phyloP scores from a whole-genome alignment of 2,888 invertebrate genomes.

The Urechis unicinctus region DNA sequence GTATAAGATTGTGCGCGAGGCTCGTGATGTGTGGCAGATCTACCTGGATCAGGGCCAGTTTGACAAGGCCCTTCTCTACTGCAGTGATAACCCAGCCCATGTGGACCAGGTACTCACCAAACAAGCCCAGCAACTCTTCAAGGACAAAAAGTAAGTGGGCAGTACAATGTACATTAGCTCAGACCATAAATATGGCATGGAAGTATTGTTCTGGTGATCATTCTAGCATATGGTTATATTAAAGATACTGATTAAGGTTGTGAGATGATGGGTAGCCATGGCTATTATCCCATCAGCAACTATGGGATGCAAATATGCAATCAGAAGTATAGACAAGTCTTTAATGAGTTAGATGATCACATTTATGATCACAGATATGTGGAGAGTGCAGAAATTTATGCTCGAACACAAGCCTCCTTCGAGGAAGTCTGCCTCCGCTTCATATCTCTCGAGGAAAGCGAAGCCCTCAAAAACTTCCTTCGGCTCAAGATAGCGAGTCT shows the following conservation, averaged over 20 bases:
- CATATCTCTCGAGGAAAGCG: slow-evolving; percentile 70
- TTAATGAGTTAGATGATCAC: too few species aligned
- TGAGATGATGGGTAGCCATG: too few species aligned
- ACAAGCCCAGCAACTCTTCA: slow-evolving; percentile 81
- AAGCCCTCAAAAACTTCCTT: slow-evolving; percentile 83
- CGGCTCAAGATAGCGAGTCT: slow-evolving; percentile 63
- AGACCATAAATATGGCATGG: too few species aligned
- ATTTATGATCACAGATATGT: slow-evolving; percentile 59
- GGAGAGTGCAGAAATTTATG: slow-evolving; percentile 79
- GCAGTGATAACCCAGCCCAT: slow-evolving; percentile 71
- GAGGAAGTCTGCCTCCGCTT: slow-evolving; percentile 92
- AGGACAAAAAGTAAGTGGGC: slow-evolving; percentile 60
- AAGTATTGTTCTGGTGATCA: neutral
- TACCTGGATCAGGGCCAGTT: slow-evolving; percentile 80
- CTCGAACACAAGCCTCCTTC: slow-evolving; percentile 84
- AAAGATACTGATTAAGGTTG: too few species aligned
- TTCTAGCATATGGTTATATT: too few species aligned
- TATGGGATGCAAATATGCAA: too few species aligned
- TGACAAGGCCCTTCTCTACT: slow-evolving; percentile 78
- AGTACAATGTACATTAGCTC: too few species aligned
- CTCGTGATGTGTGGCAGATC: slow-evolving; percentile 55
- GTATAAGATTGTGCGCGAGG: slow-evolving; percentile 74
- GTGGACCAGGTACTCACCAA: slow-evolving; percentile 77
- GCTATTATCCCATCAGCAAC: too few species aligned
- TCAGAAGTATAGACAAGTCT: too few species aligned